Conservation (phyloP, 2,888 invertebrate genomes). For the Nesidiocoris tenuis region DNA sequence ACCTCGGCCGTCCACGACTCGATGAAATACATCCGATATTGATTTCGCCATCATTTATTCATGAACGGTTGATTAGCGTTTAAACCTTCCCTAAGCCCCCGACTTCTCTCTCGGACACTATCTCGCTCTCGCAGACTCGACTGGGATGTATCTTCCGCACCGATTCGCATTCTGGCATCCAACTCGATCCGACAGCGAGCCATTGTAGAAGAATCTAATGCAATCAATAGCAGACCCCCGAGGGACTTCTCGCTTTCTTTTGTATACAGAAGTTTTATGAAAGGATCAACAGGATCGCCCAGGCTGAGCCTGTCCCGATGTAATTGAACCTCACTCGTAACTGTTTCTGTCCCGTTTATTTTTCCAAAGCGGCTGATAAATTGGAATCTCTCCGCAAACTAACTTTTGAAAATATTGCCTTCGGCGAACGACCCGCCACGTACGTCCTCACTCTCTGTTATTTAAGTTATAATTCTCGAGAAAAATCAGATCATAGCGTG, state of each 20-base stretch:
- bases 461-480: no score
- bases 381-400: no score
- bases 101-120: neutral
- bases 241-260: neutral
- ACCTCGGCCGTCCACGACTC: constrained; percentile 2
- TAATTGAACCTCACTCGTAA: neutral
- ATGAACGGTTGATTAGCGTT: constrained; percentile 22
- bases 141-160: neutral
- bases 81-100: neutral
- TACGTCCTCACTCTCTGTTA: no score
- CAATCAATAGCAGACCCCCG: neutral
- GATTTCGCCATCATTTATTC: constrained; percentile 30
- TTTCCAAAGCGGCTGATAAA: no score
- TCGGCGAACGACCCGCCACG: no score
- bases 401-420: no score
- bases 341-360: no score
- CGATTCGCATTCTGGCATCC: neutral
- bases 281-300: neutral
- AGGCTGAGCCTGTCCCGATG: neutral
- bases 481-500: no score
- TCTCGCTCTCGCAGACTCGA: neutral
- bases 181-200: neutral
- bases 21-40: constrained; percentile 26
- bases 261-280: neutral
- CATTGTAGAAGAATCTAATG: neutral